A percentile compares a stretch with the other conserved stretches of the same genome.
Conservation (phyloP, 2,113 vertebrate genomes). For the Pimephales promelas region DNA sequence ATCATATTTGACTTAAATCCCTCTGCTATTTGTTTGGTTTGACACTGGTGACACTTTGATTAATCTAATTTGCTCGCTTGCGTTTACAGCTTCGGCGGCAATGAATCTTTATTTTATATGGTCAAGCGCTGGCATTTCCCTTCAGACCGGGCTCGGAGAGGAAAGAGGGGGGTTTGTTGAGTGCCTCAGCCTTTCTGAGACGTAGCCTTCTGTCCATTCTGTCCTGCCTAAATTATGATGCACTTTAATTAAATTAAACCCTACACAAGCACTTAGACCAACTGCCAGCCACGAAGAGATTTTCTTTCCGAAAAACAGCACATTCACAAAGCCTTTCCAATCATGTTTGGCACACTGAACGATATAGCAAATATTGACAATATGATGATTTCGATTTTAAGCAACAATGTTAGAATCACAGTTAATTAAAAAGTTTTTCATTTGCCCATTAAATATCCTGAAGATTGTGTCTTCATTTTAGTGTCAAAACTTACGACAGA, state of each 20-base stretch:
- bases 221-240: slow-evolving; percentile 47
- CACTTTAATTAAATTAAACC: slow-evolving; percentile 62
- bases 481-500: too few species aligned
- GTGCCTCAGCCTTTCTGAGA: slow-evolving; percentile 34
- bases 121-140: slow-evolving; percentile 52
- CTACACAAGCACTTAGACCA: slow-evolving; percentile 67
- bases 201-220: slow-evolving; percentile 43
- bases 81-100: slow-evolving; percentile 48
- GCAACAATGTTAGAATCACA: background rate
- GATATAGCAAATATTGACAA: background rate
- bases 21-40: slow-evolving; percentile 56
- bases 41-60: slow-evolving; percentile 61
- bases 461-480: too few species aligned
- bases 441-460: background rate
- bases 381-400: background rate
- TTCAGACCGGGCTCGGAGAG: slow-evolving; percentile 16
- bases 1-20: slow-evolving; percentile 59
- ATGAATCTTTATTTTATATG: slow-evolving; percentile 57
- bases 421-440: background rate
- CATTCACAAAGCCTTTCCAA: slow-evolving; percentile 7
- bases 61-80: slow-evolving; percentile 59
- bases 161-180: background rate
- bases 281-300: slow-evolving; percentile 19
- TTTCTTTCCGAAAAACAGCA: slow-evolving; percentile 34
- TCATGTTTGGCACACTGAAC: background rate